Conservation (phyloP, 1,140 invertebrate genomes). For the Ceratosolen fusciceps region DNA sequence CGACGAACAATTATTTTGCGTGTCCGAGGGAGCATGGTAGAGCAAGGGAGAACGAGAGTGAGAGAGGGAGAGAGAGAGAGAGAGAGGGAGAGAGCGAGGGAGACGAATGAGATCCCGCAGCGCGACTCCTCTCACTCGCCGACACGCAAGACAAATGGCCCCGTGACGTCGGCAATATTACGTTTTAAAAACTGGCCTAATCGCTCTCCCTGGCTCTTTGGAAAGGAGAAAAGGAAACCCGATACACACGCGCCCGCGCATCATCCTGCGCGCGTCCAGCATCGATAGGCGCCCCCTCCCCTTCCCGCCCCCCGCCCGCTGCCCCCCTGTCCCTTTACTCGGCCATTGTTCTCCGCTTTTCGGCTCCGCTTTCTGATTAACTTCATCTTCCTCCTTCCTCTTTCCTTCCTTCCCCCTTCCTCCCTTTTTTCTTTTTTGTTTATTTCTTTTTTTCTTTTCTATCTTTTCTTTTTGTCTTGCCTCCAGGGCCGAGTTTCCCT, state of each 20-base stretch:
- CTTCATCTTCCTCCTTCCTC: conserved; percentile 5
- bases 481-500: neutral
- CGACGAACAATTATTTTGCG: conserved; percentile 61
- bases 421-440: too few relatives aligned
- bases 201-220: conserved; percentile 47
- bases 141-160: conserved; percentile 68
- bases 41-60: conserved; percentile 27
- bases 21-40: conserved; percentile 42
- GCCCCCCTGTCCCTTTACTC: neutral
- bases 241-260: conserved; percentile 13
- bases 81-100: conserved; percentile 36
- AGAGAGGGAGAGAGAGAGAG: conserved; percentile 12
- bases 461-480: too few relatives aligned
- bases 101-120: conserved; percentile 59
- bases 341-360: neutral
- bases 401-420: neutral
- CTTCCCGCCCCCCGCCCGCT: neutral
- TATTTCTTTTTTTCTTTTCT: too few relatives aligned
- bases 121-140: conserved; percentile 56
- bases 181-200: conserved; percentile 66
- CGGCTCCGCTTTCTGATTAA: neutral
- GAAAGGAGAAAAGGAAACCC: conserved; percentile 43
- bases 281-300: neutral
- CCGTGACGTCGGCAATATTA: conserved; percentile 69
- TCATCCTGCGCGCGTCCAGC: conserved; percentile 7